These are phyloP conservation scores for Gastrophryne carolinensis DNA, from an alignment of 2,797 vertebrate genomes.

Conservation along the genomic window DNA sequence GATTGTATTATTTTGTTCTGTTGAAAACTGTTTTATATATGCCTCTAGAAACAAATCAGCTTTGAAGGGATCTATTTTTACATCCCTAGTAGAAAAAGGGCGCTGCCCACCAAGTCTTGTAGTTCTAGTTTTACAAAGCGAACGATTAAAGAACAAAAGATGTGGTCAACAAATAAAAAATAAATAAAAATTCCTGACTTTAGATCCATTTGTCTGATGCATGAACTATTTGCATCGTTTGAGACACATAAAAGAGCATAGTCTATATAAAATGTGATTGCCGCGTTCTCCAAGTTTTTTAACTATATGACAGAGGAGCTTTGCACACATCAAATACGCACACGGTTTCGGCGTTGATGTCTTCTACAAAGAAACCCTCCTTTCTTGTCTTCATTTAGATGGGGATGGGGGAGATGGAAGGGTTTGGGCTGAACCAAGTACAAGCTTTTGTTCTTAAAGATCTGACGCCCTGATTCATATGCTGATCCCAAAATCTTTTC, in stretches of 20 bases:
- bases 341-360: constrained; percentile 5
- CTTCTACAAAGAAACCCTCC: constrained; percentile 15
- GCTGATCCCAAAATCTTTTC: constrained; percentile 29
- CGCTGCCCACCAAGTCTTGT: too few species aligned
- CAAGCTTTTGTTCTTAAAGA: constrained; percentile 37
- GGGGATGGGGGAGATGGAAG: constrained; percentile 1
- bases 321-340: constrained; percentile 20
- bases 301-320: background rate
- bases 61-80: too few species aligned
- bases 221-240: constrained; percentile 18
- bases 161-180: background rate
- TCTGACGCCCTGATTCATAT: constrained; percentile 38
- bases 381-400: constrained; percentile 31
- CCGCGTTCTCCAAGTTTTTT: constrained; percentile 13
- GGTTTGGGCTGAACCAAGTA: constrained; percentile 32
- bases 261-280: constrained; percentile 53
- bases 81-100: too few species aligned
- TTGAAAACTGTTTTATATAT: too few species aligned
- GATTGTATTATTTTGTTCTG: too few species aligned
- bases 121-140: too few species aligned
- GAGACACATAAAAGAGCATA: constrained; percentile 43
- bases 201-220: constrained; percentile 5
- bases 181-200: background rate
- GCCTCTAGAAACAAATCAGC: too few species aligned
- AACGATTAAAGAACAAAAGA: background rate